These are phyloP conservation scores for Porites evermanni DNA, from an alignment of 92 coral and sea anemone genomes.

Conservation along the genomic window DNA sequence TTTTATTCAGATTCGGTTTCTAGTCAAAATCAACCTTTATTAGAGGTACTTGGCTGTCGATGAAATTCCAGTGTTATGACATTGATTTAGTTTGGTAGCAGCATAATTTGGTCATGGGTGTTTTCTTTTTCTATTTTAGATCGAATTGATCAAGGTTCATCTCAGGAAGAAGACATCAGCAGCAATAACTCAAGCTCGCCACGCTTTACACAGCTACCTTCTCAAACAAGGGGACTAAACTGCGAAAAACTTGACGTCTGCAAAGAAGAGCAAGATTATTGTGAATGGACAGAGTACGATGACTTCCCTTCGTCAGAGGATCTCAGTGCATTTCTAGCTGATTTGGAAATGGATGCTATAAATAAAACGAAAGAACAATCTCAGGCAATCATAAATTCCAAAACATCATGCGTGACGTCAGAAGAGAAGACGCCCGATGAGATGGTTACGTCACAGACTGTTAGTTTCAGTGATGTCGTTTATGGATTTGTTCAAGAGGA, in stretches of 20 bases:
- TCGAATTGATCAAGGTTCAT: not conserved
- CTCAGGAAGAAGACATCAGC: not conserved
- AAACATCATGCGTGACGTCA: not conserved
- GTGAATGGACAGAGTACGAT: slow-evolving; percentile 7
- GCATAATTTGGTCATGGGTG: no score
- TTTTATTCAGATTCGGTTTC: no score
- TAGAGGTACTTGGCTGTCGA: no score
- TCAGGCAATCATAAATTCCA: not conserved
- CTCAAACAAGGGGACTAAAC: not conserved
- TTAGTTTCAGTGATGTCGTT: no score
- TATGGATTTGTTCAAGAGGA: not conserved
- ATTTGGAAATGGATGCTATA: slow-evolving; percentile 36
- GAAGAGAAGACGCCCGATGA: not conserved
- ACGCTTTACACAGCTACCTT: not conserved
- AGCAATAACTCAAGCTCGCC: not conserved
- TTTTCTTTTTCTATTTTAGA: not conserved
- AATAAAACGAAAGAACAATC: slow-evolving; percentile 6
- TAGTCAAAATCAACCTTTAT: no score
- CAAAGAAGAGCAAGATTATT: not conserved
- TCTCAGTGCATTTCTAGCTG: slow-evolving; percentile 68
- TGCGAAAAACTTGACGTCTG: no score
- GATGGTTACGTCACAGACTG: no score
- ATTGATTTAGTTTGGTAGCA: no score
- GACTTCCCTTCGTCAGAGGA: slow-evolving; percentile 74
- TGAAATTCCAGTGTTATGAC: no score